phyloP scores from a whole-genome alignment of 64 coral and sea anemone genomes.

The Pocillopora verrucosa region DNA sequence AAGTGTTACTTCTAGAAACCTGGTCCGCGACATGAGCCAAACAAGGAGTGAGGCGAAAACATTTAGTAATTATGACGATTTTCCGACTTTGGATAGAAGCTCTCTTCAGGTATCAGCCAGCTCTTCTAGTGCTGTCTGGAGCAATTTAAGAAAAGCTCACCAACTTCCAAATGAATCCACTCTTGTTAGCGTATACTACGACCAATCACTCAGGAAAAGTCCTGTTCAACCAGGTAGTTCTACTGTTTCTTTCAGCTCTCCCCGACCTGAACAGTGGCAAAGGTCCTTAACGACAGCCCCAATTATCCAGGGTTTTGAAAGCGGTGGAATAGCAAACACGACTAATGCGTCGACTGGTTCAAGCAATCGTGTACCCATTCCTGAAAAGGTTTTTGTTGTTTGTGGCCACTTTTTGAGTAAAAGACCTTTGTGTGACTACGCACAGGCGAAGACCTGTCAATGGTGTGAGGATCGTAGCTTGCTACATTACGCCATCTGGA shows the following conservation, averaged over 20 bases:
- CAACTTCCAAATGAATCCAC: too few species aligned
- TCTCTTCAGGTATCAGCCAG: neutral
- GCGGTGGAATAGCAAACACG: neutral
- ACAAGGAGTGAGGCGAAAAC: too few species aligned
- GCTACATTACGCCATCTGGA: slow-evolving; percentile 4
- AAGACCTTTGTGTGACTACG: too few species aligned
- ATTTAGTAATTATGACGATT: neutral
- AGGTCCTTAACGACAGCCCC: neutral
- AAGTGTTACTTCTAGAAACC: too few species aligned
- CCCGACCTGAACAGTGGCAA: neutral
- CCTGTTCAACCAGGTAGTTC: neutral
- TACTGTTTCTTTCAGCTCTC: neutral
- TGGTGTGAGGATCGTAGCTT: neutral
- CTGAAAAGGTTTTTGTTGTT: neutral
- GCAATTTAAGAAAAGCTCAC: neutral
- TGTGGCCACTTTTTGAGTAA: slow-evolving; percentile 14
- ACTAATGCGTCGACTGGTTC: too few species aligned
- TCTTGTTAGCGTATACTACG: neutral
- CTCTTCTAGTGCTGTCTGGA: too few species aligned
- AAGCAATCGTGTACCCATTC: neutral
- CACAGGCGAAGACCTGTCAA: neutral
- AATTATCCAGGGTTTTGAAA: neutral
- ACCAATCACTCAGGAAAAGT: neutral
- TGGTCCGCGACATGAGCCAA: too few species aligned
- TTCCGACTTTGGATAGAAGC: neutral